Conservation (phyloP, 2,888 invertebrate species). For the Phymatocera aterrima region DNA sequence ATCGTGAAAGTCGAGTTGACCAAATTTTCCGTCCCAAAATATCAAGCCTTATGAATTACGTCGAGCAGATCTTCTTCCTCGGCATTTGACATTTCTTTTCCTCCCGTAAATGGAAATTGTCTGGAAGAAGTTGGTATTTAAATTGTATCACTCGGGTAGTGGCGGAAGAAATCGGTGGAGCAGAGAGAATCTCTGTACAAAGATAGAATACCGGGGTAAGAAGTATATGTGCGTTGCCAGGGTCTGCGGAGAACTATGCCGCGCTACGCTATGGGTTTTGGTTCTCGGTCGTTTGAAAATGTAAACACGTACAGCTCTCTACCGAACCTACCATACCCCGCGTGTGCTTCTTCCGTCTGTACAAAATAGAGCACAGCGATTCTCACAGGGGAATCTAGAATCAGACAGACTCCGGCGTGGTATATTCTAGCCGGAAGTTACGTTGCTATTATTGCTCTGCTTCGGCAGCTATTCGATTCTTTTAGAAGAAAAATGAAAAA, state of each 20-base stretch:
- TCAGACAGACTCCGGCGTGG: not conserved
- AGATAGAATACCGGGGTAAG: not conserved
- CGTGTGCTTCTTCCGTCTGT: not conserved
- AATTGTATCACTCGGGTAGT: constrained; percentile 1
- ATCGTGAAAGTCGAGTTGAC: no score
- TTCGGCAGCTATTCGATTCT: not conserved
- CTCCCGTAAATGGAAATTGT: not conserved
- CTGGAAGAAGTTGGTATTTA: constrained; percentile 31
- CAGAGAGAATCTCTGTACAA: not conserved
- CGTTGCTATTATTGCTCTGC: not conserved
- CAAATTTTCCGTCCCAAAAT: no score
- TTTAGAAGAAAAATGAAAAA: not conserved
- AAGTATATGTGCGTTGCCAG: not conserved
- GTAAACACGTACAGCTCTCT: constrained; percentile 7
- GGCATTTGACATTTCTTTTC: not conserved
- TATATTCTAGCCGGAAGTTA: constrained; percentile 22
- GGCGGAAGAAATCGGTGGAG: constrained; percentile 10
- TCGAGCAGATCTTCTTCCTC: not conserved
- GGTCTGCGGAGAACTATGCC: not conserved
- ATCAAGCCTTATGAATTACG: no score
- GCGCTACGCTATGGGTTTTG: no score
- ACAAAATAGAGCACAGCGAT: not conserved
- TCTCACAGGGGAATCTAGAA: not conserved
- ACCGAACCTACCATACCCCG: not conserved
- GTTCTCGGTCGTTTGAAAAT: constrained; percentile 38